Conservation (phyloP, 2,888 invertebrate species). For the Leptinotarsa peninsularis region DNA sequence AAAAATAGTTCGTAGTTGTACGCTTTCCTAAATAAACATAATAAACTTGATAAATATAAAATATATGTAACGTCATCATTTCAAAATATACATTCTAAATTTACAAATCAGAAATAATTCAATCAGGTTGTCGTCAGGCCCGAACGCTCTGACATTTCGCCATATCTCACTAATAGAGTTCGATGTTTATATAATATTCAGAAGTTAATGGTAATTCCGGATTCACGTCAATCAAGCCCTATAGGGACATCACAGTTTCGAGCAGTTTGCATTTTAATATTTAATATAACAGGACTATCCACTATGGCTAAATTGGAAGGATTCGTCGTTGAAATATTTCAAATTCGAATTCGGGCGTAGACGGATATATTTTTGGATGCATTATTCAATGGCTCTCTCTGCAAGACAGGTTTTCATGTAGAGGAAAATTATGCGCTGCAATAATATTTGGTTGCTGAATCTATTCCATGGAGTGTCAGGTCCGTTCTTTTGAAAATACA, state of each 20-base stretch:
- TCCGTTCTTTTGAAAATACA: too few relatives aligned
- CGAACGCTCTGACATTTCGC: slow-evolving; percentile 20
- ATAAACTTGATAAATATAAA: too few relatives aligned
- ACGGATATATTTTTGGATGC: slow-evolving; percentile 6
- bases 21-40: too few relatives aligned
- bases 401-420: background rate
- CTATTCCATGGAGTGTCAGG: too few relatives aligned
- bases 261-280: slow-evolving; percentile 49
- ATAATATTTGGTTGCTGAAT: too few relatives aligned
- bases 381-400: background rate
- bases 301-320: slow-evolving; percentile 40
- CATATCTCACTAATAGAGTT: slow-evolving; percentile 1
- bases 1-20: too few relatives aligned
- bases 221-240: slow-evolving; percentile 62
- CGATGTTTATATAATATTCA: slow-evolving; percentile 36
- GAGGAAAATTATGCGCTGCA: background rate
- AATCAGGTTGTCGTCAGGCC: slow-evolving; percentile 19
- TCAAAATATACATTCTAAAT: background rate
- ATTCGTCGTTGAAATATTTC: slow-evolving; percentile 8
- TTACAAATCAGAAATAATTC: slow-evolving; percentile 20
- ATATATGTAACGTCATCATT: background rate
- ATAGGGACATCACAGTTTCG: slow-evolving; percentile 17
- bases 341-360: background rate
- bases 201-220: slow-evolving; percentile 63
- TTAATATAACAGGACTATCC: slow-evolving; percentile 52